Evolutionary conservation across 2,113 vertebrate species (phyloP), one percentile per base, ranked within the genome.

Genomic region (Polyodon spathula): DNA sequence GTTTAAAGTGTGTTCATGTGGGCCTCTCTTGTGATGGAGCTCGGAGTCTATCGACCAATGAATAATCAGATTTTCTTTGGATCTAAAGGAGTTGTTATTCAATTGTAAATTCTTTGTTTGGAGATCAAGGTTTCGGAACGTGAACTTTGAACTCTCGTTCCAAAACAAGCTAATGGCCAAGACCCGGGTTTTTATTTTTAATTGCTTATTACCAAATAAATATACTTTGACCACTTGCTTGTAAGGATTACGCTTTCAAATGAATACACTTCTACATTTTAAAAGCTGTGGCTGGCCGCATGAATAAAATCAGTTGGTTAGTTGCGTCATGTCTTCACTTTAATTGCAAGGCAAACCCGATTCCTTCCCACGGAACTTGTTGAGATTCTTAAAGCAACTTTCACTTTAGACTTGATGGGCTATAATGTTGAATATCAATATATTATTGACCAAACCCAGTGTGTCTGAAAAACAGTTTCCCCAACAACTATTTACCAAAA

Each of bases 41-140:
- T 48, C 39, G n/a, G 55, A 14, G 52, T 65, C 64, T 58, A 61
- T 56, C 54, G 48, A 56, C 59, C 56, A 59, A 62, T 62, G 54
- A 69, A 75, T 72, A 58, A 74, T 62, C 53, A 63, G 57, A 55
- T 67, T 71, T 63, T 63, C 58, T 71, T 64, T 70, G 52, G 61
- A 67, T 66, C 62, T 15, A 38, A 62, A 72, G 68, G 40, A 57
- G 53, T 71, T 70, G 37, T 38, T 62, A 67, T 73, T 73, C 59
- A 61, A 65, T 59, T 73, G 59, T 56, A 68, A 66, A 61, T 41
- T 56, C 64, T 68, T 70, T 71, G 68, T 70, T 74, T 74, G 58
- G 53, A 75, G 65, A 65, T 73, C 54, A 67, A 63, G 65, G 58
- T 58, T 60, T 55, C 11, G 43, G 59, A 66, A 60, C 54, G 54